Conservation (phyloP, 2,113 vertebrate species). For the Melanostigma gelatinosum region DNA sequence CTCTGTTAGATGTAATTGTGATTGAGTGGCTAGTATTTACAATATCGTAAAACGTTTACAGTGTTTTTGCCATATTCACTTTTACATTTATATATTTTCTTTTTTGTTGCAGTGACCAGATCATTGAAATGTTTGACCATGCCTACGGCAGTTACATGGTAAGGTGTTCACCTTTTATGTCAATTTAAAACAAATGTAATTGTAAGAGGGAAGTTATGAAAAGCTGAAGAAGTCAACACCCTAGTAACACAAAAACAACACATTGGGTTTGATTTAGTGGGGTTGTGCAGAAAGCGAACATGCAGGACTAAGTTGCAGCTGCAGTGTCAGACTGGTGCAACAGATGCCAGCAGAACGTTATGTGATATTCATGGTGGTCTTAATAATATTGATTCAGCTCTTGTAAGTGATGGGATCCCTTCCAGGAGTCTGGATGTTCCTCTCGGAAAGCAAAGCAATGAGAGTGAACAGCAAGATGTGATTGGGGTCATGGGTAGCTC, state of each 20-base stretch:
- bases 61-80: neutral
- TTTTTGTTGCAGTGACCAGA: conserved; percentile 77
- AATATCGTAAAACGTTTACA: neutral
- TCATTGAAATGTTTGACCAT: conserved; percentile 88
- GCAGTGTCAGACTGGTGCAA: neutral
- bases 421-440: neutral
- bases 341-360: neutral
- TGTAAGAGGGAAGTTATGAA: neutral
- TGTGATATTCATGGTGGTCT: neutral
- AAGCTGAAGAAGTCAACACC: neutral
- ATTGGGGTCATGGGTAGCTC: neutral
- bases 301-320: conserved; percentile 4
- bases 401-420: neutral
- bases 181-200: neutral
- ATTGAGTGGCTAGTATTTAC: neutral
- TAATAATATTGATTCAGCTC: neutral
- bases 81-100: neutral
- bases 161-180: conserved; percentile 36
- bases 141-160: conserved; percentile 89
- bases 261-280: neutral
- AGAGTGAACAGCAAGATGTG: too few relatives aligned
- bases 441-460: too few relatives aligned
- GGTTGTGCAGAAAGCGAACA: neutral
- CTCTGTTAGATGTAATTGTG: neutral
- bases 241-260: neutral